Percentiles rank a stretch among this genome's conserved stretches.
Conservation (phyloP, 2,888 invertebrate species). For the Melieria picta region DNA sequence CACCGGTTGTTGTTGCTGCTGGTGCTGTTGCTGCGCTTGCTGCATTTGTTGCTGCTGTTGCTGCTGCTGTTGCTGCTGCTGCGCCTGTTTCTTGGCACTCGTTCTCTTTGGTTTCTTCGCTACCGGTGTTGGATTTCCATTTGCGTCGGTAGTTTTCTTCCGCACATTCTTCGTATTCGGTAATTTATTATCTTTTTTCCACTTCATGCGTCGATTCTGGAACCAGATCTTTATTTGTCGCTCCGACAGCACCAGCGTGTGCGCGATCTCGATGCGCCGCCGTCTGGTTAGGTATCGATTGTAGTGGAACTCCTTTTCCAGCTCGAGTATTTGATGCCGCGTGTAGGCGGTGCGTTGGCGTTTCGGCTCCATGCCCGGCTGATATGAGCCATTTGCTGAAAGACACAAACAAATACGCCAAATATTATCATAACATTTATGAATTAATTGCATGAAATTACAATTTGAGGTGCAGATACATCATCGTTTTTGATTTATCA, state of each 20-base stretch:
- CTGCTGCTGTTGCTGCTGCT: slow-evolving; percentile 49
- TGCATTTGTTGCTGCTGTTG: slow-evolving; percentile 43
- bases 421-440: too few species aligned
- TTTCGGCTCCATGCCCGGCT: slow-evolving; percentile 95
- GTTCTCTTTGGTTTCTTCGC: slow-evolving; percentile 64
- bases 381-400: slow-evolving; percentile 86
- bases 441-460: too few species aligned
- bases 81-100: slow-evolving; percentile 59
- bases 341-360: slow-evolving; percentile 97
- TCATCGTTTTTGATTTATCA: too few species aligned
- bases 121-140: slow-evolving; percentile 64
- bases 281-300: slow-evolving; percentile 95
- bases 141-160: slow-evolving; percentile 69
- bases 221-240: slow-evolving; percentile 92
- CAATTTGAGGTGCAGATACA: too few species aligned
- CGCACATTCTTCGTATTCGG: slow-evolving; percentile 74
- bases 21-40: slow-evolving; percentile 41
- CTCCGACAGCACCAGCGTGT: slow-evolving; percentile 91
- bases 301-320: slow-evolving; percentile 98
- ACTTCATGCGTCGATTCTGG: slow-evolving; percentile 86
- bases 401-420: slow-evolving; percentile 61
- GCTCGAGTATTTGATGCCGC: slow-evolving; percentile 95
- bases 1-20: slow-evolving; percentile 53
- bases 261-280: slow-evolving; percentile 96
- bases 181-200: slow-evolving; percentile 78